Percentiles rank a stretch among this genome's conserved stretches.
phyloP scores from a whole-genome alignment of 30 jellyfish, hydroid and myxozoan species.

The Chironex yamaguchii region DNA sequence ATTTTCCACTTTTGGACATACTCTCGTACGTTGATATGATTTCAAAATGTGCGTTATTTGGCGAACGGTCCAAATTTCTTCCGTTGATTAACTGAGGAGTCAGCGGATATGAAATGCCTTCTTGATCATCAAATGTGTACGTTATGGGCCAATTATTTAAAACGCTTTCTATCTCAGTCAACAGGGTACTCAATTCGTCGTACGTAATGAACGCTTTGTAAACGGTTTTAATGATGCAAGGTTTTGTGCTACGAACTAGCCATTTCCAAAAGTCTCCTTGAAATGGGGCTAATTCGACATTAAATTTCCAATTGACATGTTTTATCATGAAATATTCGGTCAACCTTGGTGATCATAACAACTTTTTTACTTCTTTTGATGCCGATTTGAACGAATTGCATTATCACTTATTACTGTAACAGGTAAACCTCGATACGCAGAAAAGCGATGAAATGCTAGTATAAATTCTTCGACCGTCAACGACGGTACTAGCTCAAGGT shows the following conservation, averaged over 20 bases:
- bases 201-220: conserved; percentile 34
- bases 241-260: conserved; percentile 25
- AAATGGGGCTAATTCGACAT: conserved; percentile 31
- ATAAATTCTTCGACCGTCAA: conserved; percentile 1
- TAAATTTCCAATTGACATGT: conserved; percentile 33
- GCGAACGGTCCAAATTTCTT: conserved; percentile 16
- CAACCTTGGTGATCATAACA: conserved; percentile 32
- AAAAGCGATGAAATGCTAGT: conserved; percentile 2
- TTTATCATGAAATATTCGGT: not conserved
- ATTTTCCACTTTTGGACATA: conserved; percentile 42
- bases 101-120: conserved; percentile 34
- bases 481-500: conserved; percentile 33
- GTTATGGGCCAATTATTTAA: conserved; percentile 43
- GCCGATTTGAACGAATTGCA: conserved; percentile 35
- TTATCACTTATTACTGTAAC: conserved; percentile 31
- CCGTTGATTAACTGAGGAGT: conserved; percentile 40
- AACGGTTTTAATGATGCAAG: conserved; percentile 13
- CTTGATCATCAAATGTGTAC: not conserved
- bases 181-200: conserved; percentile 23
- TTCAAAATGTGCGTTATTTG: conserved; percentile 2
- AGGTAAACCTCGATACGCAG: conserved; percentile 37
- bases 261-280: conserved; percentile 65
- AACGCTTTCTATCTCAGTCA: conserved; percentile 36
- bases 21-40: conserved; percentile 40
- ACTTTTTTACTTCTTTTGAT: conserved; percentile 23